These are phyloP conservation scores for Carcharodon carcharias DNA, from an alignment of 2,797 vertebrate species.

Conservation along the genomic window DNA sequence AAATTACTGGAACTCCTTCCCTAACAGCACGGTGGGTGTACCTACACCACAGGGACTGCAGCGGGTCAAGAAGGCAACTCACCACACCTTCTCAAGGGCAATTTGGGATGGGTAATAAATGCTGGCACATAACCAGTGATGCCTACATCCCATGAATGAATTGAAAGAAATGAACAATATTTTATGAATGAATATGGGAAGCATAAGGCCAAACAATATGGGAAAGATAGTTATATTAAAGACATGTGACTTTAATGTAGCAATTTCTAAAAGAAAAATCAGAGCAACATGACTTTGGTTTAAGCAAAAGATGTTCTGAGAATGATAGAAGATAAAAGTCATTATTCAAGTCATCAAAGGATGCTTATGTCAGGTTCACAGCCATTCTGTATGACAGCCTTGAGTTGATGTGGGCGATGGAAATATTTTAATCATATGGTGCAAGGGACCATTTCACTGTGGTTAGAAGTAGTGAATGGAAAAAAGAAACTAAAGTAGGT, in stretches of 20 bases:
- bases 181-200: not conserved
- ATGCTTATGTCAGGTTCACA: slow-evolving; percentile 20
- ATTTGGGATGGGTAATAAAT: too few relatives aligned
- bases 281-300: not conserved
- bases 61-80: too few relatives aligned
- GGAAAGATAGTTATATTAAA: not conserved
- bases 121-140: too few relatives aligned
- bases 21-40: too few relatives aligned
- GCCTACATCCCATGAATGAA: too few relatives aligned
- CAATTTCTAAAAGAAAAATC: not conserved
- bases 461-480: slow-evolving; percentile 31
- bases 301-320: slow-evolving; percentile 14
- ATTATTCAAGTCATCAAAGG: not conserved
- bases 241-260: not conserved
- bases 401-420: slow-evolving; percentile 17
- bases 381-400: not conserved
- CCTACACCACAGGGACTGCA: too few relatives aligned
- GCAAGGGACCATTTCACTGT: not conserved
- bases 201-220: not conserved
- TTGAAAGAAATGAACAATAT: not conserved
- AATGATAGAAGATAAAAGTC: not conserved
- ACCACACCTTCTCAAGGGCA: too few relatives aligned
- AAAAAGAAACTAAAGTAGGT: slow-evolving; percentile 9
- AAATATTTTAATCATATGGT: slow-evolving; percentile 32
- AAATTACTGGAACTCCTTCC: too few relatives aligned